Base-by-base conservation (phyloP, 1,140 invertebrate genomes). In the Drosophila ercepeae region DNA sequence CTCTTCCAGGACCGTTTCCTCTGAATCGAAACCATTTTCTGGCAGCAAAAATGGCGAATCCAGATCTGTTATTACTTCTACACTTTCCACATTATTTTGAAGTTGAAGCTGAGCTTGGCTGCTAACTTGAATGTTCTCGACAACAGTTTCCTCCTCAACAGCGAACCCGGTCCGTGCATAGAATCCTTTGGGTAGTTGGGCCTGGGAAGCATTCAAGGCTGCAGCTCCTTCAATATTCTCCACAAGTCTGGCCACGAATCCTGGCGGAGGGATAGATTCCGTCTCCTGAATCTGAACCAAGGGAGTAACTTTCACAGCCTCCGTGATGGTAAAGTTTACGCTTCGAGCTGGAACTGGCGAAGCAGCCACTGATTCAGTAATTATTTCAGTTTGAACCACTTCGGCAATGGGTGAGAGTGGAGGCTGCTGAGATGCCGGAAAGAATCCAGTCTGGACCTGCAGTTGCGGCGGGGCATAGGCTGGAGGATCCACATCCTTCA, bases 161-260 rank as follows among this genome's bases (percentile, higher is more conserved):
- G n/a, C n/a, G n/a, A 39, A 13, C 0, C 42, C 57, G 1, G 29
- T 0, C 2, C 23, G 7, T 3, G 55, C 19, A 29, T 48, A 48
- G 7, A 39, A 39, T n/a, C 5, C 23, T 9, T 49, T 64, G 7
- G 42, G 60, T 21, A 42, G 14, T 4, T 27, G 27, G 0, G 41
- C 41, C 13, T 49, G 55, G 0, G 34, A 5, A 0, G 55, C 5
- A 14, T 36, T 34, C 0, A 41, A 34, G 1, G 55, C 60, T 5
- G 42, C 60, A 3, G 29, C 57, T 8, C 18, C 60, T 49, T 64
- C 60, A 16, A 64, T 68, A 13, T 52, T 67, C 27, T 53, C 64
- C 6, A 68, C 50, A 13, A 67, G 51, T 27, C 61, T 53, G 9
- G 60, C 60, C n/a, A 64, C 60, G 39, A 64, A 64, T 5, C 60